These are phyloP conservation scores for Cephalopholis sonnerati DNA, from an alignment of 2,113 vertebrate species.

Conservation along the genomic window DNA sequence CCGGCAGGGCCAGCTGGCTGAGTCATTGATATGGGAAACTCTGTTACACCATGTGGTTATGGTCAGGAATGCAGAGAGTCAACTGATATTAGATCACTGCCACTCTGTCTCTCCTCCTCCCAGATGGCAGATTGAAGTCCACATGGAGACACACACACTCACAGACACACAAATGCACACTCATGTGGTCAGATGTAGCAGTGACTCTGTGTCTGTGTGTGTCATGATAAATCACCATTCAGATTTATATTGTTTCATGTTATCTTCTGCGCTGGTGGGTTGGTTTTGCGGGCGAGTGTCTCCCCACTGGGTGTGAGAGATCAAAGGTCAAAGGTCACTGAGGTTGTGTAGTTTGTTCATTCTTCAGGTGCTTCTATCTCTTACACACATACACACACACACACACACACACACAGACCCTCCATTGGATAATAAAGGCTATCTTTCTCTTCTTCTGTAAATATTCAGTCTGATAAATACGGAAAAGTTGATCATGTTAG, in stretches of 20 bases:
- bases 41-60: slow-evolving; percentile 44
- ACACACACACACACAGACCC: not conserved
- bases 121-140: slow-evolving; percentile 22
- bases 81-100: slow-evolving; percentile 55
- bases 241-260: not conserved
- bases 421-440: slow-evolving; percentile 5
- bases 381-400: too few relatives aligned
- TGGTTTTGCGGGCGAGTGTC: not conserved
- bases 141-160: not conserved
- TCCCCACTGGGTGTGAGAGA: not conserved
- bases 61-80: slow-evolving; percentile 52
- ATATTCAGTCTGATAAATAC: too few relatives aligned
- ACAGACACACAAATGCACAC: not conserved
- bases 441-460: too few relatives aligned
- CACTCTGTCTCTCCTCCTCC: slow-evolving; percentile 5
- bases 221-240: not conserved
- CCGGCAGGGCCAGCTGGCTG: slow-evolving; percentile 37
- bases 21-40: slow-evolving; percentile 49
- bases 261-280: not conserved
- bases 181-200: not conserved
- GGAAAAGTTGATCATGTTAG: too few relatives aligned
- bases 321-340: slow-evolving; percentile 28
- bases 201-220: not conserved
- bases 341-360: not conserved
- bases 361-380: not conserved